phyloP scores from a whole-genome alignment of 2,797 vertebrate species.

The Enteromius paludinosus region DNA sequence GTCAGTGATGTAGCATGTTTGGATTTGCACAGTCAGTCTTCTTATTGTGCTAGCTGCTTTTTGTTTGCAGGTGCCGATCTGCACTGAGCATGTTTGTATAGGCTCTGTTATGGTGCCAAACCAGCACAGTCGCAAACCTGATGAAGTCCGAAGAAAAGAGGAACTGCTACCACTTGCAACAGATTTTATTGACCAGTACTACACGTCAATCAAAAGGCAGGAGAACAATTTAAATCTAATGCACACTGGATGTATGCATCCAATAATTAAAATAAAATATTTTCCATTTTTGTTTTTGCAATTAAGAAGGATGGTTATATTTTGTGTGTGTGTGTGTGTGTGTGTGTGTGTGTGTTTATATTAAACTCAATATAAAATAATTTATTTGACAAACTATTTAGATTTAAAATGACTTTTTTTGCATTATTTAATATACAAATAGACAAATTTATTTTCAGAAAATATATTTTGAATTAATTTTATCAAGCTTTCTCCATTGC shows the following conservation, averaged over 20 bases:
- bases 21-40: background rate
- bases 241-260: background rate
- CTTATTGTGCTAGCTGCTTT: background rate
- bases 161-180: conserved; percentile 89
- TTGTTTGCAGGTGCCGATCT: conserved; percentile 81
- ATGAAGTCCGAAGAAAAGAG: conserved; percentile 84
- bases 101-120: conserved; percentile 89
- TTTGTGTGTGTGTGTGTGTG: too few relatives aligned
- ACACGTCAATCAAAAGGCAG: conserved; percentile 95
- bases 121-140: conserved; percentile 81
- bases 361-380: background rate
- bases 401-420: background rate
- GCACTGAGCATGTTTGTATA: conserved; percentile 87
- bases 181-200: conserved; percentile 97
- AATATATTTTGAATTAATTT: background rate
- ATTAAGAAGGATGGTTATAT: background rate
- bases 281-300: background rate
- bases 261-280: too few relatives aligned
- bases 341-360: background rate
- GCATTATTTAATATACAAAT: too few relatives aligned
- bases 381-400: background rate
- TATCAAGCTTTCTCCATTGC: background rate
- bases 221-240: conserved; percentile 2
- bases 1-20: background rate
- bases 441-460: background rate